Conservation (phyloP, 2,113 vertebrate genomes). For the Nycticorax nycticorax region DNA sequence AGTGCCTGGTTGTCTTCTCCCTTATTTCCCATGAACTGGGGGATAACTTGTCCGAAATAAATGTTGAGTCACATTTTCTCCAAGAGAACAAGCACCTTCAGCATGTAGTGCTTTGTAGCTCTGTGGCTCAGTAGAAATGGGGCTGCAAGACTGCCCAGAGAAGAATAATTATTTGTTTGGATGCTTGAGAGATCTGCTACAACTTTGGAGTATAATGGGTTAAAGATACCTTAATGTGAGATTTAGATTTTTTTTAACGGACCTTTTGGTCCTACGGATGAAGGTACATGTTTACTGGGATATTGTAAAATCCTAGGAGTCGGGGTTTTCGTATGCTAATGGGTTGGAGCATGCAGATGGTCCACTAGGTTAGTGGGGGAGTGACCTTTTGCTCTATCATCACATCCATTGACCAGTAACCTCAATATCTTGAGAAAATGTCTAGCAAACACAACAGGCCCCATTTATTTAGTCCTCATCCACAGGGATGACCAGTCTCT, state of each 20-base stretch:
- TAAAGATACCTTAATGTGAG: background rate
- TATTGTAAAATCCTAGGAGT: background rate
- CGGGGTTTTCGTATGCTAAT: background rate
- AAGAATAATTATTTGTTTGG: background rate
- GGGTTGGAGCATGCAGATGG: background rate
- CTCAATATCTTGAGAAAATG: background rate
- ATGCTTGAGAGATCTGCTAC: background rate
- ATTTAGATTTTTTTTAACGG: background rate
- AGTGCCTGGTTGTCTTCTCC: background rate
- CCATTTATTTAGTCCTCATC: background rate
- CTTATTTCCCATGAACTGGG: background rate
- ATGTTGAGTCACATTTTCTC: background rate
- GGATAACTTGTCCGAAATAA: background rate
- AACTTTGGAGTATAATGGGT: background rate
- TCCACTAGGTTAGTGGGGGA: background rate
- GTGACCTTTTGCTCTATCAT: background rate
- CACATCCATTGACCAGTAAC: background rate
- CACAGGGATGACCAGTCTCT: background rate
- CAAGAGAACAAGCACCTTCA: background rate
- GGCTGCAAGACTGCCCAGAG: background rate
- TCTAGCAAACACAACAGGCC: background rate
- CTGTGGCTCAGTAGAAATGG: background rate
- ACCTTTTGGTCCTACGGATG: background rate
- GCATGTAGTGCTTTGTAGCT: background rate
- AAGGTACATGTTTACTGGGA: background rate